Evolutionary conservation across 2,797 vertebrate genomes (phyloP).

Genomic region (Oceanodroma leucorhoa): DNA sequence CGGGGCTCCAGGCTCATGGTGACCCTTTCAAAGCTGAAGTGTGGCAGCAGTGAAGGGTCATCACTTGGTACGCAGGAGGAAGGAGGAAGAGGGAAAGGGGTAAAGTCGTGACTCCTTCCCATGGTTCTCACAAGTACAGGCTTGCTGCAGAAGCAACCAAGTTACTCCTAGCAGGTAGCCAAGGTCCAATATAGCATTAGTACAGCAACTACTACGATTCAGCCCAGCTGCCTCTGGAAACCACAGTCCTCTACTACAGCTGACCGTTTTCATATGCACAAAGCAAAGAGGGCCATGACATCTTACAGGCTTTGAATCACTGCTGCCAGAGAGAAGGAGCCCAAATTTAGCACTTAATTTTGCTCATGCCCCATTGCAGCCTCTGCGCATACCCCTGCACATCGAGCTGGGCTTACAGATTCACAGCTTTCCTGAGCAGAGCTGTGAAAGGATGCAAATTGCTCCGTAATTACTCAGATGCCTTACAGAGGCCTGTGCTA

Average conservation of each 20-base stretch:
- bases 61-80: fast-evolving
- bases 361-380: not conserved
- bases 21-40: not conserved
- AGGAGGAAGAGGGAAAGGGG: not conserved
- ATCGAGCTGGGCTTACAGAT: not conserved
- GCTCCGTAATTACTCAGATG: conserved; percentile 21
- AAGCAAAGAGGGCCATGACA: not conserved
- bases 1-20: fast-evolving
- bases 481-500: not conserved
- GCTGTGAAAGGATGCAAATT: conserved; percentile 44
- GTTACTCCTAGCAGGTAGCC: not conserved
- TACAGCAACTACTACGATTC: not conserved
- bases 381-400: not conserved
- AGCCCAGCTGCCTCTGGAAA: not conserved
- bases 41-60: not conserved
- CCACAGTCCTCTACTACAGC: not conserved
- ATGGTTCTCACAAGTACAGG: not conserved
- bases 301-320: not conserved
- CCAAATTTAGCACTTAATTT: not conserved
- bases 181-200: not conserved
- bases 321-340: not conserved
- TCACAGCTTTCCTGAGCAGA: not conserved
- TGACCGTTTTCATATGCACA: not conserved
- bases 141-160: not conserved
- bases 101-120: not conserved